Evolutionary conservation across 2,797 vertebrate genomes (phyloP).

Genomic region (Rhabdophis nuchalis): DNA sequence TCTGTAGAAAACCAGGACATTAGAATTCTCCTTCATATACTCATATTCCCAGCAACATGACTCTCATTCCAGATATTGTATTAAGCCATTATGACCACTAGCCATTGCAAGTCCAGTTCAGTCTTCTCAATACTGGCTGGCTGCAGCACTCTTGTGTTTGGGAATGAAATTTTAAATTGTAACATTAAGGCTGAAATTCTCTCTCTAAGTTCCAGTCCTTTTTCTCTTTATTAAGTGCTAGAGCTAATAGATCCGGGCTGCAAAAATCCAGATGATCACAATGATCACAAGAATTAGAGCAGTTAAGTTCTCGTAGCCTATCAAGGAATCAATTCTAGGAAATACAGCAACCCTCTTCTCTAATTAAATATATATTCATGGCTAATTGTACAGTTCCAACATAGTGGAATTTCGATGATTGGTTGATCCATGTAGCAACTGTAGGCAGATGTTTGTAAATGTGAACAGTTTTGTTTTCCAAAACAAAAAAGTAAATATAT

Average conservation of each 20-base stretch:
- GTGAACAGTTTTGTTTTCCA: background rate
- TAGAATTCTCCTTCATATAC: background rate
- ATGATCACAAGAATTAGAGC: background rate
- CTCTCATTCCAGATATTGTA: background rate
- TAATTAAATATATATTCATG: background rate
- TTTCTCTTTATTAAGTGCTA: background rate
- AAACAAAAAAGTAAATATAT: background rate
- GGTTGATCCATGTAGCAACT: background rate
- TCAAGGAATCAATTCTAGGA: background rate
- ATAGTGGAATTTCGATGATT: background rate
- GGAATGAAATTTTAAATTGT: background rate
- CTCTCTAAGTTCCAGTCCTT: background rate
- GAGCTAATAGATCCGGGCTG: background rate
- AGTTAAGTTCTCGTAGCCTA: background rate
- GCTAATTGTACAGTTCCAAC: background rate
- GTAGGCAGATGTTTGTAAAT: background rate
- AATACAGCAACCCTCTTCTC: background rate
- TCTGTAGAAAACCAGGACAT: background rate
- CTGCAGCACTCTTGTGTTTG: background rate
- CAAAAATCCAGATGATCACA: background rate
- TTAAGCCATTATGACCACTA: background rate
- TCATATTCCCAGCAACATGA: background rate
- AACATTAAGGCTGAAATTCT: background rate
- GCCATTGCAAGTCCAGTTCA: background rate
- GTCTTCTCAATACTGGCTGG: background rate